Evolutionary conservation across 92 coral and sea anemone species (phyloP).

Genomic region (Bergia sp.): DNA sequence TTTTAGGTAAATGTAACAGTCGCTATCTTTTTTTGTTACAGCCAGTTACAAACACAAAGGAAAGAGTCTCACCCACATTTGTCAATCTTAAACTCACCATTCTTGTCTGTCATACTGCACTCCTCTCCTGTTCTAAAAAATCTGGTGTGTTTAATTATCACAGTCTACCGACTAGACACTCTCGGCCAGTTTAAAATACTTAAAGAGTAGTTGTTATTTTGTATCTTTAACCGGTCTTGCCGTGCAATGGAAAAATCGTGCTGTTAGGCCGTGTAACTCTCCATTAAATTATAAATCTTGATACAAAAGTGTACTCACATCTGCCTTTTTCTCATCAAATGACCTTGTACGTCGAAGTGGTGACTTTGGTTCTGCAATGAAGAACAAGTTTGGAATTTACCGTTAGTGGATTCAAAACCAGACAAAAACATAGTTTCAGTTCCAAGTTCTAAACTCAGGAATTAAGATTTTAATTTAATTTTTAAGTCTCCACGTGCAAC

Average conservation of each 20-base stretch:
- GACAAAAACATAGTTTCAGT: not conserved
- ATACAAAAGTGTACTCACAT: slow-evolving; percentile 3
- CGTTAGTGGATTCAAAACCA: not conserved
- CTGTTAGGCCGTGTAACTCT: not conserved
- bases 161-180: too few relatives aligned
- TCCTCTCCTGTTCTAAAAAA: too few relatives aligned
- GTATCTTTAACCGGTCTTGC: not conserved
- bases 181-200: too few relatives aligned
- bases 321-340: not conserved
- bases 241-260: not conserved
- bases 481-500: not conserved
- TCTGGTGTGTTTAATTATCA: too few relatives aligned
- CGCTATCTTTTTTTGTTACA: too few relatives aligned
- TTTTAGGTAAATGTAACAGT: too few relatives aligned
- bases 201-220: not conserved
- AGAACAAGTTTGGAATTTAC: not conserved
- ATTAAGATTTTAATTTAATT: not conserved
- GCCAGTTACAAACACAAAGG: too few relatives aligned
- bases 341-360: slow-evolving; percentile 7
- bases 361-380: slow-evolving; percentile 22
- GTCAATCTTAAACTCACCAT: too few relatives aligned
- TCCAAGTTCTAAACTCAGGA: not conserved
- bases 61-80: too few relatives aligned
- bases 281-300: not conserved
- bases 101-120: too few relatives aligned